Percentiles rank a stretch among this genome's conserved stretches.
These are phyloP conservation scores for Leptodon cayanensis DNA, from an alignment of 2,797 vertebrate species.

Conservation along the genomic window DNA sequence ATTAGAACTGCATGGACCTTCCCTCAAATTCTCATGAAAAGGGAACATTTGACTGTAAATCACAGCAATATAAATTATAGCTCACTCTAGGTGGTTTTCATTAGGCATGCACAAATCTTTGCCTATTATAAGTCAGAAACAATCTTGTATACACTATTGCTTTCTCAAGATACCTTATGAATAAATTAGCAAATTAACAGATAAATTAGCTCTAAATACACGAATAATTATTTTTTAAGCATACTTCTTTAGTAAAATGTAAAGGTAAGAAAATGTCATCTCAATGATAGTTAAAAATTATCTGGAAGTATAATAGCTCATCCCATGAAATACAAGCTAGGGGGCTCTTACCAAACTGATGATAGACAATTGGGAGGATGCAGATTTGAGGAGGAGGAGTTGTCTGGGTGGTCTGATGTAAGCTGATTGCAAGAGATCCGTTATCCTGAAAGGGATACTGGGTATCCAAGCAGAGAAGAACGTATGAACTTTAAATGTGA, in stretches of 20 bases:
- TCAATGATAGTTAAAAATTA: not conserved
- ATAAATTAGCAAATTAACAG: not conserved
- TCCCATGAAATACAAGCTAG: not conserved
- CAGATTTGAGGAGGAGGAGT: not conserved
- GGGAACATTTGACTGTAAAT: not conserved
- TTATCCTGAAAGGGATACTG: not conserved
- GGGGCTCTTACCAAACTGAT: not conserved
- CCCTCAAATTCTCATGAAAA: not conserved
- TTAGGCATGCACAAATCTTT: not conserved
- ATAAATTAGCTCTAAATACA: not conserved
- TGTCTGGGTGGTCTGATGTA: conserved; percentile 14
- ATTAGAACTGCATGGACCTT: not conserved
- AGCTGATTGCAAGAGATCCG: not conserved
- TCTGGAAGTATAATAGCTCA: not conserved
- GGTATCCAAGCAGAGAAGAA: conserved; percentile 13
- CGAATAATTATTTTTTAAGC: not conserved
- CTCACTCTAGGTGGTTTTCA: not conserved
- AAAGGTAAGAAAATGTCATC: not conserved
- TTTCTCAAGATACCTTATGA: not conserved
- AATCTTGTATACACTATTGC: not conserved
- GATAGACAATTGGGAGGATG: not conserved
- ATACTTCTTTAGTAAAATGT: not conserved
- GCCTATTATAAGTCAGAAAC: not conserved
- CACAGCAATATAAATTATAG: not conserved
- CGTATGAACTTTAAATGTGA: not conserved